Conservation (phyloP, 2,797 vertebrate genomes). For the Brachyrhaphis roseni region DNA sequence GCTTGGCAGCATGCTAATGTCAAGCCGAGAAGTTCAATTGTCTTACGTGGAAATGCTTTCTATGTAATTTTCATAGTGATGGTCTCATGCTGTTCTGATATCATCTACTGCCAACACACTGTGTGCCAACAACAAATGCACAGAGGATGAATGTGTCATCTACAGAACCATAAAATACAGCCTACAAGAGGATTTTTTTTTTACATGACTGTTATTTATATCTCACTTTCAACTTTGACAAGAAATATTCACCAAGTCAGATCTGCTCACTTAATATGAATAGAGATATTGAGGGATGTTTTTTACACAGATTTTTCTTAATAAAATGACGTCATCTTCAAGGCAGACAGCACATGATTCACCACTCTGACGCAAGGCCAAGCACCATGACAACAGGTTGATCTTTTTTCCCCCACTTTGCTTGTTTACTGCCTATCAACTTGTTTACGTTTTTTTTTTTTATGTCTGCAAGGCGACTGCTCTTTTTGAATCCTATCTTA, state of each 20-base stretch:
- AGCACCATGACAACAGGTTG: slow-evolving; percentile 31
- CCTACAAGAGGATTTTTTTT: neutral
- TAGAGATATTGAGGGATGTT: slow-evolving; percentile 21
- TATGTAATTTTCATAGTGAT: slow-evolving; percentile 26
- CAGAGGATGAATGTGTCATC: neutral
- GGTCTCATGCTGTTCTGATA: slow-evolving; percentile 25
- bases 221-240: neutral
- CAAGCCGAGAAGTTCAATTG: slow-evolving; percentile 28
- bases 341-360: slow-evolving; percentile 41
- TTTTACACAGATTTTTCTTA: slow-evolving; percentile 23
- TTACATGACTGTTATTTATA: neutral
- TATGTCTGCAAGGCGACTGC: neutral
- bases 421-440: slow-evolving; percentile 8
- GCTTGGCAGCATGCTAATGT: slow-evolving; percentile 29
- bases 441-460: slow-evolving; percentile 3
- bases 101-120: slow-evolving; percentile 13
- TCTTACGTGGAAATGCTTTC: slow-evolving; percentile 12
- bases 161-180: neutral
- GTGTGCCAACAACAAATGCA: slow-evolving; percentile 6
- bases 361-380: slow-evolving; percentile 33
- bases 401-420: neutral
- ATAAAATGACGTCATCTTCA: slow-evolving; percentile 21
- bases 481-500: slow-evolving; percentile 9
- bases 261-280: slow-evolving; percentile 14
- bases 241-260: neutral